A percentile compares a stretch with the other conserved stretches of the same genome.
Conservation (phyloP, 1,140 invertebrate species). For the Pteromalus puparum region DNA sequence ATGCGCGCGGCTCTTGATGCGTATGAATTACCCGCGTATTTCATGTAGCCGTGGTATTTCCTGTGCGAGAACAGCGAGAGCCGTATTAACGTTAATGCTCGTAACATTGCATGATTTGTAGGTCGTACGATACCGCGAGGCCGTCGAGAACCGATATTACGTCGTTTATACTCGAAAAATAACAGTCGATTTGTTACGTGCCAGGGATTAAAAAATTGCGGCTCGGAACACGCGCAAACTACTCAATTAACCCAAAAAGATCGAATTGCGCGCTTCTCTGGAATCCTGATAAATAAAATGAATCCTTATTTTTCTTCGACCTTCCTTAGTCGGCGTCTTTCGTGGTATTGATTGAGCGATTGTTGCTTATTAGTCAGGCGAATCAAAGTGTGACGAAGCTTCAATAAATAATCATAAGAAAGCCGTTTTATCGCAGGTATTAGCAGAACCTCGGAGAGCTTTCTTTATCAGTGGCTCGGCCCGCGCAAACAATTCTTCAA, state of each 20-base stretch:
- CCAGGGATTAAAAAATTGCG: background rate
- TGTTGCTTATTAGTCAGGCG: background rate
- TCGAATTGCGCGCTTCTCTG: no score
- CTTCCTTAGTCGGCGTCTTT: background rate
- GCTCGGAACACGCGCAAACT: no score
- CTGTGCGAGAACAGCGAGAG: background rate
- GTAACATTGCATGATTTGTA: slow-evolving; percentile 19
- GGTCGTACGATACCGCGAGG: background rate
- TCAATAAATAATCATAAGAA: background rate
- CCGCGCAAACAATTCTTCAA: no score
- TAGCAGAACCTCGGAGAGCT: no score
- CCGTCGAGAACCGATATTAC: background rate
- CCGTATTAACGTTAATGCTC: slow-evolving; percentile 28
- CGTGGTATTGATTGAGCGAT: background rate
- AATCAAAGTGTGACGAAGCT: background rate
- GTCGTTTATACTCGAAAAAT: background rate
- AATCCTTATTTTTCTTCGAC: background rate
- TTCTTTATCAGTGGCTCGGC: no score
- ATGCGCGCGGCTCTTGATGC: background rate
- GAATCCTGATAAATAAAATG: background rate
- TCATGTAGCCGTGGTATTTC: slow-evolving; percentile 15
- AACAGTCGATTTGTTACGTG: background rate
- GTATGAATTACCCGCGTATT: slow-evolving; percentile 5
- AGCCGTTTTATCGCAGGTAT: no score
- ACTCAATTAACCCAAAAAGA: background rate